A percentile compares a stretch with the other conserved stretches of the same genome.
phyloP scores from a whole-genome alignment of 2,888 invertebrate species.

The Pristionchus entomophagus region DNA sequence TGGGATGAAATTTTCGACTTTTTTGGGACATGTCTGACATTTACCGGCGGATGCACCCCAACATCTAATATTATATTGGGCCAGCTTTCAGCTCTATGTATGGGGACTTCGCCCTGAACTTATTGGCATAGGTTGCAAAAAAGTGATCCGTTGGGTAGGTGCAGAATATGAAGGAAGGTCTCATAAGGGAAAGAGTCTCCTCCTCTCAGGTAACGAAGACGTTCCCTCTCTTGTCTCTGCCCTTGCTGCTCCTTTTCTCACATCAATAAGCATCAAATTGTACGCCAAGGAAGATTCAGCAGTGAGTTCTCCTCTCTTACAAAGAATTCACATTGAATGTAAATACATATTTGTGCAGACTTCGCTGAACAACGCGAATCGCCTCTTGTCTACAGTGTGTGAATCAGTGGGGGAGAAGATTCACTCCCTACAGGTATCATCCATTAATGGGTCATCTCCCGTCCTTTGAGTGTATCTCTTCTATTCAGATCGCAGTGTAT shows the following conservation, averaged over 20 bases:
- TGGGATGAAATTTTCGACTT: no score
- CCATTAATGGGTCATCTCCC: no score
- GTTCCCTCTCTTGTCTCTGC: conserved; percentile 33
- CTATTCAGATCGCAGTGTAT: conserved; percentile 35
- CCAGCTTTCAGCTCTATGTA: no score
- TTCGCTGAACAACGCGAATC: conserved; percentile 70
- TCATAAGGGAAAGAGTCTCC: no score
- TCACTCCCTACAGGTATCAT: conserved; percentile 64
- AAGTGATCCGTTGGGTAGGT: no score
- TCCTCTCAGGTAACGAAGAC: conserved; percentile 18
- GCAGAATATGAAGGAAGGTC: no score
- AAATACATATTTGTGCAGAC: conserved; percentile 55
- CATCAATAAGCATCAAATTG: conserved; percentile 31
- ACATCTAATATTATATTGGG: no score
- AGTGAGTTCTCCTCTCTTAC: neutral
- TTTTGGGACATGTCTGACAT: no score
- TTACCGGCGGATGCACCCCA: no score
- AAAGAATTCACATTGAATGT: no score
- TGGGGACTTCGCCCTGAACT: no score
- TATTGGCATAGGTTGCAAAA: no score
- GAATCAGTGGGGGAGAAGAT: conserved; percentile 67
- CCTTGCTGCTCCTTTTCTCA: conserved; percentile 31
- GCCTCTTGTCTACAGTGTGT: conserved; percentile 64
- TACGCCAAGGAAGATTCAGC: conserved; percentile 33
- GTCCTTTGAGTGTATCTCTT: conserved; percentile 24